Evolutionary conservation across 2,113 vertebrate genomes (phyloP), one percentile per base, ranked within the genome.

Genomic region (Athene cunicularia): DNA sequence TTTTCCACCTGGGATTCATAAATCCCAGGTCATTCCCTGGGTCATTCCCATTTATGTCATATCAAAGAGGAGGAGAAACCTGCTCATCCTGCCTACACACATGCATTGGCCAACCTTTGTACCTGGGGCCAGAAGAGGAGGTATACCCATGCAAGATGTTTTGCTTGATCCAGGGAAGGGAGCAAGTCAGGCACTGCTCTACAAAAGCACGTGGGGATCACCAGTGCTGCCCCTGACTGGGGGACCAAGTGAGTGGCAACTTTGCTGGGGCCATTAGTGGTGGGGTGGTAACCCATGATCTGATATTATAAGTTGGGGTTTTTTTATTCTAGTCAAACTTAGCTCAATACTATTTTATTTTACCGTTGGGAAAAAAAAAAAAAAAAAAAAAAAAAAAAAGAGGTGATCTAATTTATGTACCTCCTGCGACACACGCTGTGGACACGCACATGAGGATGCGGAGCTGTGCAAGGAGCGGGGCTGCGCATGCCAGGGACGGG

Each of bases 401-500:
- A 66, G 20, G 9, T 43, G 17, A 39, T 19, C 33, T 67, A 4
- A 37, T 21, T 43, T 6, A 8, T 1, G 6, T 22, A 21, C 24
- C 9, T 68, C 26, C 21, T 85, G 33, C 35, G 3, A 4, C 7
- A 1, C 0, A 0, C 23, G 63, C 43, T 45, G 14, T 50, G 32
- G 50, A 13, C 2, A 2, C 3, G 20, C 39, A n/a, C 0, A 0
- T 2, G 2, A 56, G 64, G 39, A 7, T 11, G 45, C 3, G 4
- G 63, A 52, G n/a, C 39, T 0, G 0, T 18, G 18, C 27, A 52
- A 0, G 0, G 41, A 71, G 33, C 2, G 4, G 35, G 14, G 39
- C 53, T 68, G 20, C 23, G 37, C 1, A 1, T 52, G 58, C 50
- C 1, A 6, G 37, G 37, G 23, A 63, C 0, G 1, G 35, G 35